Evolutionary conservation across 2,113 vertebrate genomes (phyloP).

Genomic region (Upupa epops): DNA sequence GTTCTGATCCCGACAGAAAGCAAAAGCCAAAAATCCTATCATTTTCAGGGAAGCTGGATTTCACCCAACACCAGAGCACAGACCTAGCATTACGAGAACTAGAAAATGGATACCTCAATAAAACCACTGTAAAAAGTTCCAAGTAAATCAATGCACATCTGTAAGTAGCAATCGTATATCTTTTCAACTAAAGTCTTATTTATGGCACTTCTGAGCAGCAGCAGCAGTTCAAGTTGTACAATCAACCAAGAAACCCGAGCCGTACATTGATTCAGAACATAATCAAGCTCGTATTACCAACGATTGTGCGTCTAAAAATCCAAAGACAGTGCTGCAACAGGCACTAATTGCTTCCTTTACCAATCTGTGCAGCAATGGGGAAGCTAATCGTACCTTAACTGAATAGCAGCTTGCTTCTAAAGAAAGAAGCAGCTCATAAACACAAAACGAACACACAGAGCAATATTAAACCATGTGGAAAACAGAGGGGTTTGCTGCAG

Average conservation of each 20-base stretch:
- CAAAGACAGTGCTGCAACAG: neutral
- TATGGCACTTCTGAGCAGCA: neutral
- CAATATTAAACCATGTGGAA: neutral
- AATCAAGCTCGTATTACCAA: neutral
- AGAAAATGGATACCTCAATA: conserved; percentile 67
- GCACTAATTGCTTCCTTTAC: neutral
- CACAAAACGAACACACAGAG: neutral
- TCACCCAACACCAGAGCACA: conserved; percentile 23
- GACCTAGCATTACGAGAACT: conserved; percentile 38
- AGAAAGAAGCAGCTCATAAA: neutral
- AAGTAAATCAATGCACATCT: conserved; percentile 40
- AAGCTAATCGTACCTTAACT: neutral
- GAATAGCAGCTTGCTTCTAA: neutral
- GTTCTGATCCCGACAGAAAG: neutral
- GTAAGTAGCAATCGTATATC: neutral
- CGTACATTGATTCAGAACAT: neutral
- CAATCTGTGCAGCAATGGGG: neutral
- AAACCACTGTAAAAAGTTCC: conserved; percentile 47
- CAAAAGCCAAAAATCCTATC: conserved; percentile 12
- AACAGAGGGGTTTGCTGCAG: neutral
- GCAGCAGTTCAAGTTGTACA: neutral
- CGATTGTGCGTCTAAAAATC: neutral
- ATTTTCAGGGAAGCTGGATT: conserved; percentile 33
- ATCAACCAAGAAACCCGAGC: neutral
- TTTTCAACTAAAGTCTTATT: neutral